phyloP scores from a whole-genome alignment of 2,797 vertebrate genomes.

The Bryconaethiops microstoma region DNA sequence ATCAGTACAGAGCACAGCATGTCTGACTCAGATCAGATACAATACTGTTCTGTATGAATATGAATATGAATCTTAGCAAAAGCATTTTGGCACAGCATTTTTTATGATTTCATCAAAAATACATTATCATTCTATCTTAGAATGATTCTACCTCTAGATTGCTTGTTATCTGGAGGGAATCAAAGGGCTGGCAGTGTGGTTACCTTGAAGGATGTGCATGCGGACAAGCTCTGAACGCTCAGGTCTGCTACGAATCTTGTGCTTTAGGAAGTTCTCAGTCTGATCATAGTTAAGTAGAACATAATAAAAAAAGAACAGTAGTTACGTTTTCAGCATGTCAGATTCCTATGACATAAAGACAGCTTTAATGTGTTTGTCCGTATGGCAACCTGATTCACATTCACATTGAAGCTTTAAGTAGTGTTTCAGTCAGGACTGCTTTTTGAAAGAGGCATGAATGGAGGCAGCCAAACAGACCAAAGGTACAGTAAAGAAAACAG shows the following conservation, averaged over 20 bases:
- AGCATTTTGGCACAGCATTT: background rate
- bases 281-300: conserved; percentile 58
- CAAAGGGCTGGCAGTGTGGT: conserved; percentile 10
- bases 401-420: too few species aligned
- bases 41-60: background rate
- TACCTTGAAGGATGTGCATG: conserved; percentile 98
- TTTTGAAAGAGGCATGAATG: too few species aligned
- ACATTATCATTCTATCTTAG: background rate
- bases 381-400: too few species aligned
- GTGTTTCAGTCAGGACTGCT: too few species aligned
- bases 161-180: conserved; percentile 18
- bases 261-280: conserved; percentile 96
- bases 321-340: background rate
- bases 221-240: conserved; percentile 92
- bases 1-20: background rate
- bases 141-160: conserved; percentile 30
- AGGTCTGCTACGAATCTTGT: conserved; percentile 94
- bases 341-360: background rate
- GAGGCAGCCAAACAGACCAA: too few species aligned
- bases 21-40: background rate
- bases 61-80: background rate
- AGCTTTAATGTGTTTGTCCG: too few species aligned
- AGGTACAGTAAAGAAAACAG: too few species aligned
- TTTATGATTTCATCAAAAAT: background rate
- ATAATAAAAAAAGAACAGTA: background rate